Base-by-base conservation (phyloP, 2,797 vertebrate species). In the Lacerta bilineata region DNA sequence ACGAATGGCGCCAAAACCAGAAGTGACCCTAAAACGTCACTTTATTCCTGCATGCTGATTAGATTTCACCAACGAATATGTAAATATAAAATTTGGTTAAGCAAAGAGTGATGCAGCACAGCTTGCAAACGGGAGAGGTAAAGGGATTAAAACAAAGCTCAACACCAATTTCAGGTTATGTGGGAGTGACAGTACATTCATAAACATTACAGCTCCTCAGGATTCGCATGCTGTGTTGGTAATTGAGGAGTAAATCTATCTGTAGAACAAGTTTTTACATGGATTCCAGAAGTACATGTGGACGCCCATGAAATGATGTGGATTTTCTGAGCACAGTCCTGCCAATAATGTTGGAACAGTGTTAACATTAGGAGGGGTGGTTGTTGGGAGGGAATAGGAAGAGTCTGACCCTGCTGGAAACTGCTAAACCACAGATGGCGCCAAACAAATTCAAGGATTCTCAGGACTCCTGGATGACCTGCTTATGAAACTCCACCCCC, bases 1-100 rank as follows among this genome's bases (percentile, higher is more conserved):
- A 50, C 13, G 11, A 1, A 50, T 50, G 50, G 13, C 50, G 3
- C 50, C 50, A 15, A 50, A 50, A 50, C 50, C 50, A 50, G 50
- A 50, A 50, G 46, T 50, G 46, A 50, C 46, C 46, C 10, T 50
- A 50, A 50, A 50, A 50, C 13, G 1, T 15, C 50, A 50, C 50
- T 50, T 4, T 50, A 50, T 50, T 50, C 50, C 80, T 83, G 15
- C 5, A 4, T 88, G 8, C 0, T 2, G 85, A 10, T 86, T 88
- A 0, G 25, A 2, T 6, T 75, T 2, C 86, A 23, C 18, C 41
- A 77, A 78, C 69, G 71, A 5, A 84, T 61, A 0, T 3, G 78
- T 7, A 69, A 5, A 92, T 36, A 1, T 39, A 82, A 80, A 83
- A 75, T 83, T 82, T 78, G 23, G 88, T 71, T 8, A 88, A 41